phyloP scores from a whole-genome alignment of 2,797 vertebrate species.

The Amblyopsis hoosieri region DNA sequence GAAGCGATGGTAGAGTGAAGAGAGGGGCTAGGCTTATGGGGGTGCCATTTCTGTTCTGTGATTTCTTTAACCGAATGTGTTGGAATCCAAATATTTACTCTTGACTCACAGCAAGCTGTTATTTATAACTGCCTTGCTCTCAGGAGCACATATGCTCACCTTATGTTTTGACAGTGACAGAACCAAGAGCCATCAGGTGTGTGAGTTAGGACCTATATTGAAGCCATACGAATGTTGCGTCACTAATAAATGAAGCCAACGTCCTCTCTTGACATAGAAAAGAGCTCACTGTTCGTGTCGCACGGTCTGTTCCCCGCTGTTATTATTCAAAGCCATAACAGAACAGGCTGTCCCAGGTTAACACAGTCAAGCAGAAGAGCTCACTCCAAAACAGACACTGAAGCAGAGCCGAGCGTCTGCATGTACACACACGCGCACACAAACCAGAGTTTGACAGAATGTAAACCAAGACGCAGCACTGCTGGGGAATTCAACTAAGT shows the following conservation, averaged over 20 bases:
- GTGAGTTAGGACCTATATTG: slow-evolving; percentile 14
- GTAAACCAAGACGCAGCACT: slow-evolving; percentile 8
- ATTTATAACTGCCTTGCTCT: slow-evolving; percentile 35
- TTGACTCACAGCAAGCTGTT: slow-evolving; percentile 12
- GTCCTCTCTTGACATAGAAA: no score
- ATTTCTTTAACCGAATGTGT: not conserved
- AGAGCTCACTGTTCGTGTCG: not conserved
- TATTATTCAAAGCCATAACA: slow-evolving; percentile 35
- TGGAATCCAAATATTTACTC: slow-evolving; percentile 29
- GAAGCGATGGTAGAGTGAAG: not conserved
- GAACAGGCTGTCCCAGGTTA: slow-evolving; percentile 8
- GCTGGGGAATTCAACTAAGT: slow-evolving; percentile 29
- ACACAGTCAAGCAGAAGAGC: slow-evolving; percentile 4
- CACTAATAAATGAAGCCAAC: no score
- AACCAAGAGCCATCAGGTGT: slow-evolving; percentile 17
- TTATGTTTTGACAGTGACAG: slow-evolving; percentile 15
- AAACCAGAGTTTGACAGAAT: slow-evolving; percentile 24
- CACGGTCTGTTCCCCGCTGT: not conserved
- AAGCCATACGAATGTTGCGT: no score
- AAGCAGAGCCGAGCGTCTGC: slow-evolving; percentile 23
- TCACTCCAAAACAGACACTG: slow-evolving; percentile 14
- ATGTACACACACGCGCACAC: not conserved
- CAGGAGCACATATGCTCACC: not conserved
- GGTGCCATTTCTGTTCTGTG: slow-evolving; percentile 4
- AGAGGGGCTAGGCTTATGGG: not conserved